Percentiles rank a stretch among this genome's conserved stretches.
Evolutionary conservation across 2,797 vertebrate species (phyloP).

Genomic region (Rhinella marina): DNA sequence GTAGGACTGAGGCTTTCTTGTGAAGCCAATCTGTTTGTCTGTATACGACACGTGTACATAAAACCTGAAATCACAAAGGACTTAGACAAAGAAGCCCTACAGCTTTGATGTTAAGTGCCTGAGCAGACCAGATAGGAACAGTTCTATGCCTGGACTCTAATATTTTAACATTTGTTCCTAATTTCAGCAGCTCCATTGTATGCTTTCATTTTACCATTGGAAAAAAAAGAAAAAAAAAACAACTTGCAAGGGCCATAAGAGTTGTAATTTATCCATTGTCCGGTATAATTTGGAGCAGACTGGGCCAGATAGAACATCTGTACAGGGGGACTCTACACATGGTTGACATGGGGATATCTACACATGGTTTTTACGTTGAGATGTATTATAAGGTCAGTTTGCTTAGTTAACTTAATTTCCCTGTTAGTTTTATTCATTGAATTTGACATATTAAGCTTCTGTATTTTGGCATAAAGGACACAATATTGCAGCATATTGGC

Average conservation of each 20-base stretch:
- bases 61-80: conserved; percentile 64
- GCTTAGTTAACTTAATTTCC: conserved; percentile 75
- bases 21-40: conserved; percentile 40
- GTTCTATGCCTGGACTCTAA: conserved; percentile 64
- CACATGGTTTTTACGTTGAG: conserved; percentile 69
- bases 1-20: conserved; percentile 32
- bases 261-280: conserved; percentile 78
- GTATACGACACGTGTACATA: conserved; percentile 57
- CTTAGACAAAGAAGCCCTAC: conserved; percentile 65
- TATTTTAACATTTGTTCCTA: conserved; percentile 74
- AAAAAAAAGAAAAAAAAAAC: conserved; percentile 63
- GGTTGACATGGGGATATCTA: too few relatives aligned
- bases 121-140: conserved; percentile 66
- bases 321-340: conserved; percentile 69
- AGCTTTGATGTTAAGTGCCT: conserved; percentile 72
- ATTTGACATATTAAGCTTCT: conserved; percentile 96
- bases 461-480: conserved; percentile 95
- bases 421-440: conserved; percentile 88
- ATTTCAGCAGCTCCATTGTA: conserved; percentile 72
- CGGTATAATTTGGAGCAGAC: conserved; percentile 71
- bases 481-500: conserved; percentile 99
- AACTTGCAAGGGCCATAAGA: conserved; percentile 67
- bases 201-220: conserved; percentile 74
- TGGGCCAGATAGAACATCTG: conserved; percentile 76
- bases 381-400: conserved; percentile 76